Percentiles rank a stretch among this genome's conserved stretches.
Evolutionary conservation across 2,113 vertebrate genomes (phyloP).

Genomic region (Lucifuga dentata): DNA sequence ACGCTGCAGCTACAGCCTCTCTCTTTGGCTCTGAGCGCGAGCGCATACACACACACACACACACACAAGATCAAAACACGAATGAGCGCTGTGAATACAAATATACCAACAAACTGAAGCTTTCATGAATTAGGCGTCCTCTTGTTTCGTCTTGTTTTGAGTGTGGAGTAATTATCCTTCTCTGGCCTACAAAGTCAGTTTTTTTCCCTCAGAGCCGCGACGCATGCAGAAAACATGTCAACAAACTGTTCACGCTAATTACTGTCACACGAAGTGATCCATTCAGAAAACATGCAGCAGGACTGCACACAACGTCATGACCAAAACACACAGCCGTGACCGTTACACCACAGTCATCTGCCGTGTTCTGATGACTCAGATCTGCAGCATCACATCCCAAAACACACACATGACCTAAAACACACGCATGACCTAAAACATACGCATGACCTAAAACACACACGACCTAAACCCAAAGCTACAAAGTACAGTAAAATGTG

Average conservation of each 20-base stretch:
- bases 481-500: no score
- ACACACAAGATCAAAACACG: conserved; percentile 43
- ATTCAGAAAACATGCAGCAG: conserved; percentile 79
- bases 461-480: no score
- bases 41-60: conserved; percentile 23
- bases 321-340: conserved; percentile 61
- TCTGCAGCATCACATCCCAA: no score
- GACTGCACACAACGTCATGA: conserved; percentile 55
- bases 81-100: conserved; percentile 49
- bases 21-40: conserved; percentile 53
- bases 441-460: no score
- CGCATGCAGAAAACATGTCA: conserved; percentile 76
- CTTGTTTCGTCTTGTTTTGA: conserved; percentile 20
- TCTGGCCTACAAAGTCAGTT: conserved; percentile 77
- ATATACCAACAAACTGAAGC: conserved; percentile 57
- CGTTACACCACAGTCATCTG: background rate
- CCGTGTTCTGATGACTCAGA: no score
- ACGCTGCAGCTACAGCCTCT: conserved; percentile 54
- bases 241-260: conserved; percentile 83
- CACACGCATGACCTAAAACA: no score
- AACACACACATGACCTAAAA: no score
- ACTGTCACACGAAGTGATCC: conserved; percentile 80
- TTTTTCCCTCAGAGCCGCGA: conserved; percentile 78
- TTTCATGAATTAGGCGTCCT: conserved; percentile 46
- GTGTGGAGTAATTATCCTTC: conserved; percentile 78